Evolutionary conservation across 35 echinoderm and acorn worm species (phyloP).

Genomic region (Apostichopus japonicus): DNA sequence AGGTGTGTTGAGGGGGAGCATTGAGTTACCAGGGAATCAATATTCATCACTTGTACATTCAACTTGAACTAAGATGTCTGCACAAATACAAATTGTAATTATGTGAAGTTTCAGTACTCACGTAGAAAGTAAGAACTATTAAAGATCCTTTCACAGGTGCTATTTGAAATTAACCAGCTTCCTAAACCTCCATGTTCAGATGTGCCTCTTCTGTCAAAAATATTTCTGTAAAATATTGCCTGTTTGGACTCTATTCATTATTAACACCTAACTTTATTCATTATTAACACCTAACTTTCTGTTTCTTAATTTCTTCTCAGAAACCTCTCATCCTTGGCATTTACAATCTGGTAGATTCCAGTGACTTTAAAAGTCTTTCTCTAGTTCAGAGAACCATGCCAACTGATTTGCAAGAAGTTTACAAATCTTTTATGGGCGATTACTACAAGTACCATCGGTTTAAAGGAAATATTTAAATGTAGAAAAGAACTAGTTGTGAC

Average conservation of each 20-base stretch:
- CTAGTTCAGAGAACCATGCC: constrained; percentile 26
- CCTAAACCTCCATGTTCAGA: too few species aligned
- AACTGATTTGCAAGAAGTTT: constrained; percentile 23
- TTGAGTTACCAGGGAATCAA: too few species aligned
- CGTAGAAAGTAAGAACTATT: too few species aligned
- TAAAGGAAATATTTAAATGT: constrained; percentile 37
- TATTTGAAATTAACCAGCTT: too few species aligned
- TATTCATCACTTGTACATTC: too few species aligned
- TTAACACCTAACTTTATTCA: not conserved
- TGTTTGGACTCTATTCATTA: not conserved
- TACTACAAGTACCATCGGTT: constrained; percentile 46
- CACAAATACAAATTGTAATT: too few species aligned
- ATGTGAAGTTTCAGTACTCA: too few species aligned
- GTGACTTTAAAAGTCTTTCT: constrained; percentile 22
- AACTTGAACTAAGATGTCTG: too few species aligned
- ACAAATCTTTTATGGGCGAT: constrained; percentile 48
- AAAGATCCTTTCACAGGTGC: too few species aligned
- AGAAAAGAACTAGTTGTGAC: not conserved
- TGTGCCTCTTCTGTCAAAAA: too few species aligned
- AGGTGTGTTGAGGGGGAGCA: too few species aligned
- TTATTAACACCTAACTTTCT: not conserved
- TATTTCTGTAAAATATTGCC: too few species aligned
- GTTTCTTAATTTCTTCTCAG: not conserved
- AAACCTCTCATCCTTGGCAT: constrained; percentile 44
- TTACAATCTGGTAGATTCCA: constrained; percentile 26